A percentile compares a stretch with the other conserved stretches of the same genome.
These are phyloP conservation scores for Drosophila varians DNA, from an alignment of 1,140 invertebrate species.

Conservation along the genomic window DNA sequence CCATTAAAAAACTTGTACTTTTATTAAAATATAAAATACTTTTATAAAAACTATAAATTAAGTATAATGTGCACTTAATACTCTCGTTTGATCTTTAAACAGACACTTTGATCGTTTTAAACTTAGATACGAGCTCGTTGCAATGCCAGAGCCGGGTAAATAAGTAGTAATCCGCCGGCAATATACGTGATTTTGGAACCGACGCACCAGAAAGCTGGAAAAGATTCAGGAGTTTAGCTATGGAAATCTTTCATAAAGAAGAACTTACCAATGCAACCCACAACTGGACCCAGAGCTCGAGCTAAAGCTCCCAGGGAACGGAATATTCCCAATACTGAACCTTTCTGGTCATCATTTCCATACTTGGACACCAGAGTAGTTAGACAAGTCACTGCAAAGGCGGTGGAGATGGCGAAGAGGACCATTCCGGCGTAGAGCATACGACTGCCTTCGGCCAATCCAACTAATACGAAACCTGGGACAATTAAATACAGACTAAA, in stretches of 20 bases:
- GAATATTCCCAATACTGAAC: slow-evolving; percentile 96
- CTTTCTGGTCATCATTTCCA: slow-evolving; percentile 93
- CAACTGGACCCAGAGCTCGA: slow-evolving; percentile 94
- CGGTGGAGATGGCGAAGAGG: slow-evolving; percentile 95
- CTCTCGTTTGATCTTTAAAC: slow-evolving; percentile 42
- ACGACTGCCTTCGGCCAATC: slow-evolving; percentile 85
- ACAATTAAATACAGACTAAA: slow-evolving; percentile 93
- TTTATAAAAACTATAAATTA: slow-evolving; percentile 50
- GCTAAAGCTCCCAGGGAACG: slow-evolving; percentile 96
- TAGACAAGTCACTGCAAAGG: slow-evolving; percentile 96
- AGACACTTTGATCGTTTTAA: slow-evolving; percentile 49
- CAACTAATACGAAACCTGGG: slow-evolving; percentile 94
- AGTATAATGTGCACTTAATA: slow-evolving; percentile 66
- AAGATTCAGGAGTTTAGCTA: not conserved
- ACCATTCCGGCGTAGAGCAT: slow-evolving; percentile 92
- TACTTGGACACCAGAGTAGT: slow-evolving; percentile 94
- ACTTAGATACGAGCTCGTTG: slow-evolving; percentile 61
- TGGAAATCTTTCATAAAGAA: slow-evolving; percentile 9
- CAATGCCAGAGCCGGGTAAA: slow-evolving; percentile 88
- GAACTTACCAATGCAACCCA: slow-evolving; percentile 89
- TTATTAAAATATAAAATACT: slow-evolving; percentile 48
- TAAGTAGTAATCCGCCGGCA: slow-evolving; percentile 87
- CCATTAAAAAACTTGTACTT: slow-evolving; percentile 35
- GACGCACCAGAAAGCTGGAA: slow-evolving; percentile 91
- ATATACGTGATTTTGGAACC: slow-evolving; percentile 90